phyloP scores from a whole-genome alignment of 2,888 invertebrate genomes.

The Apamea sordens region DNA sequence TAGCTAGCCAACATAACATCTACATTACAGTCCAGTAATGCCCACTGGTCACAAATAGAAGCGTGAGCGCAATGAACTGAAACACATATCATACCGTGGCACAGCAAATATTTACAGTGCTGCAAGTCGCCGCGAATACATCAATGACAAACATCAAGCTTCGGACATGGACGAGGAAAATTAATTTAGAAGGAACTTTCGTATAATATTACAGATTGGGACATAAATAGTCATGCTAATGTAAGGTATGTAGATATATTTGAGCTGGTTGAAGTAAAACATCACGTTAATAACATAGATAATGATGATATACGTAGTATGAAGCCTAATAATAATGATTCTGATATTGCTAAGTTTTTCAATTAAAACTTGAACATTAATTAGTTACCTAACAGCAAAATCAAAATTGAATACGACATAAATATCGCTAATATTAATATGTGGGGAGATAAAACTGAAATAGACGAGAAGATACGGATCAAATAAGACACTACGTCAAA shows the following conservation, averaged over 20 bases:
- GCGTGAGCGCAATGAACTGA: slow-evolving; percentile 83
- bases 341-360: background rate
- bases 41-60: slow-evolving; percentile 82
- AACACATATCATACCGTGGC: slow-evolving; percentile 74
- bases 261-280: slow-evolving; percentile 12
- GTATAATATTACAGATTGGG: slow-evolving; percentile 31
- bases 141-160: slow-evolving; percentile 78
- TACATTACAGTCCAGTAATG: slow-evolving; percentile 73
- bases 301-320: background rate
- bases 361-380: background rate
- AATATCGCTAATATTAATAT: slow-evolving; percentile 61
- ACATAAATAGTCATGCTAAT: slow-evolving; percentile 32
- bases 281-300: background rate
- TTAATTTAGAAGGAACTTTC: slow-evolving; percentile 36
- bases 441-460: slow-evolving; percentile 57
- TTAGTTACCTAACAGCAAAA: background rate
- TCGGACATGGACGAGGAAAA: slow-evolving; percentile 51
- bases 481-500: slow-evolving; percentile 68
- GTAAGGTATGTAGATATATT: background rate
- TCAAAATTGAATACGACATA: slow-evolving; percentile 46
- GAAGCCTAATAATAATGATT: background rate
- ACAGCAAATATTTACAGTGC: slow-evolving; percentile 84
- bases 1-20: slow-evolving; percentile 63
- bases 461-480: slow-evolving; percentile 65
- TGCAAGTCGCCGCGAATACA: slow-evolving; percentile 74